Evolutionary conservation across 2,797 vertebrate genomes (phyloP), one percentile per base, ranked within the genome.

Genomic region (Delichon dasypus): DNA sequence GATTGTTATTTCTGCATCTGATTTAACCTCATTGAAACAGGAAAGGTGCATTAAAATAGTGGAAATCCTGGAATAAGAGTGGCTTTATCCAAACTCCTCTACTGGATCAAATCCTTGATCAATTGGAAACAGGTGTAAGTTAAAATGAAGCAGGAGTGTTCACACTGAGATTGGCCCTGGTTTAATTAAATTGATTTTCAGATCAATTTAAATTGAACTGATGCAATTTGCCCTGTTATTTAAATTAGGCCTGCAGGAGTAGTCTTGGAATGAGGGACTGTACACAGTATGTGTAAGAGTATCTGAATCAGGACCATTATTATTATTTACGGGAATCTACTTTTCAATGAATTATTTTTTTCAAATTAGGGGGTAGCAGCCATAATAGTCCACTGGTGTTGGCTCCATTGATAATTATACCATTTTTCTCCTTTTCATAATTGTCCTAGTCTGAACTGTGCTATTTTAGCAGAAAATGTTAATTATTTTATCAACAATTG

Each of bases 401-500:
- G 96, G 97, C 96, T 97, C 97, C 91, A 96, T 96, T 96, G 97
- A 89, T 97, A 98, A 98, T 97, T 97, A 98, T 96, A 97, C 97
- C 96, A 96, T 97, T 97, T 97, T 97, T 97, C 97, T 97, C 90
- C 96, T 97, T 97, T 94, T 97, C 95, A 91, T 98, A 98, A 98
- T 98, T 98, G 97, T 97, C 97, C 98, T 88, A 96, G 97, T 97
- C 92, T 97, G 97, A 98, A 98, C 97, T 96, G 94, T 95, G 96
- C 97, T 97, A 98, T 98, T 98, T 98, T 97, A 97, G 95, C 95
- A 93, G 97, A 96, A 97, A 98, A 97, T 88, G 94, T 97, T 97
- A 97, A 98, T 98, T 98, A 98, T 98, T 98, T 98, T 98, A 98
- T 98, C 97, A 98, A 97, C 97, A 98, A 97, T 97, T 98, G 97